Conservation (phyloP, 2,113 vertebrate genomes). For the Laticauda colubrina region DNA sequence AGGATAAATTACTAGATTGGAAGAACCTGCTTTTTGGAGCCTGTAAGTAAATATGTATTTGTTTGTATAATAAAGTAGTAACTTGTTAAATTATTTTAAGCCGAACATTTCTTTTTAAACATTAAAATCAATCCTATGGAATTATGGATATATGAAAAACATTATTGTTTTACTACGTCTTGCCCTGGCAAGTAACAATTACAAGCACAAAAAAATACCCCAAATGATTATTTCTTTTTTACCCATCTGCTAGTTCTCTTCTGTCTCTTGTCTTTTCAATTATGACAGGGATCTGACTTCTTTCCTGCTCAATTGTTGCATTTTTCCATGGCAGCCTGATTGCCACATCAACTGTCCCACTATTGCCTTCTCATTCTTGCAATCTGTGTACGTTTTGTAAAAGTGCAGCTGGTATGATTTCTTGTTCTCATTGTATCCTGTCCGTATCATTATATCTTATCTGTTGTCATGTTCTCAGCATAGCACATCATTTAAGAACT, state of each 20-base stretch:
- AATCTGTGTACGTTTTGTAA: not conserved
- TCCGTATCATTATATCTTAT: not conserved
- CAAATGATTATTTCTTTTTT: not conserved
- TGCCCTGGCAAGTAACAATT: not conserved
- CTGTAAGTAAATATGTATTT: slow-evolving; percentile 11
- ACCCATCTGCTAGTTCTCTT: slow-evolving; percentile 7
- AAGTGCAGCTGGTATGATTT: slow-evolving; percentile 16
- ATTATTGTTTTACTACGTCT: not conserved
- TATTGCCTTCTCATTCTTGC: not conserved
- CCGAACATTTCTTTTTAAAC: slow-evolving; percentile 11
- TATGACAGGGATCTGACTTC: slow-evolving; percentile 33
- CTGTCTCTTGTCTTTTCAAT: slow-evolving; percentile 31
- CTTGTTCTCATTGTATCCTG: slow-evolving; percentile 18
- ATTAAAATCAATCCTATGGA: not conserved
- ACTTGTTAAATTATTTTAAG: not conserved
- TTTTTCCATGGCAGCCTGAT: not conserved
- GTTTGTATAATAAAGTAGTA: slow-evolving; percentile 9
- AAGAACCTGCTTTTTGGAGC: not conserved
- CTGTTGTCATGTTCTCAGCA: not conserved
- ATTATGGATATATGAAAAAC: slow-evolving; percentile 13
- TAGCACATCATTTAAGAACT: slow-evolving; percentile 6
- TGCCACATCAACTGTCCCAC: slow-evolving; percentile 13
- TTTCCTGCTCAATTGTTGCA: slow-evolving; percentile 25
- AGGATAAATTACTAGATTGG: not conserved
- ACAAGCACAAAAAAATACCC: not conserved